phyloP scores from a whole-genome alignment of 2,797 vertebrate genomes.

The Crocodylus rhombifer region DNA sequence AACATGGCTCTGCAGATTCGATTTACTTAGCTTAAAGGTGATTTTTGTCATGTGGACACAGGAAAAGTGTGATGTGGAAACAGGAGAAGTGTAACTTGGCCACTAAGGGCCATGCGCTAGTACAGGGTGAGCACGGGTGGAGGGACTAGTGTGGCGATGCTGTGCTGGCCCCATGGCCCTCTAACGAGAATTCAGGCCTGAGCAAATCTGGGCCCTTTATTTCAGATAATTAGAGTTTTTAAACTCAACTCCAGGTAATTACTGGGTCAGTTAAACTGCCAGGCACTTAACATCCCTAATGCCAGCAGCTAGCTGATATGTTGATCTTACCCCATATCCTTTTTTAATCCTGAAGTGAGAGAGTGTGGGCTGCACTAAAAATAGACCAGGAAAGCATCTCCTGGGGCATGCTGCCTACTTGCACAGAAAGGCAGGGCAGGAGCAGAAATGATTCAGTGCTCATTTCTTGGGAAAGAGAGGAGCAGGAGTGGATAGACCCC shows the following conservation, averaged over 20 bases:
- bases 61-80: no score
- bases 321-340: background rate
- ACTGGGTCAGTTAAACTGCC: background rate
- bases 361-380: background rate
- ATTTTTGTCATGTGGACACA: no score
- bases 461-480: accelerated
- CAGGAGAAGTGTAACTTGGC: no score
- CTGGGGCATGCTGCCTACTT: background rate
- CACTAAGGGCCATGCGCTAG: no score
- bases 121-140: accelerated
- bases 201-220: accelerated
- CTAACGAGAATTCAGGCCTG: accelerated
- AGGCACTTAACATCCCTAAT: accelerated
- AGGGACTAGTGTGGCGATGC: accelerated
- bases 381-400: background rate
- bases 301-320: background rate
- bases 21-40: no score
- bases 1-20: no score
- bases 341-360: background rate
- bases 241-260: background rate
- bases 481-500: accelerated
- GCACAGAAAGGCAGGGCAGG: background rate
- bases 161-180: background rate
- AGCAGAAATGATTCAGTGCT: accelerated
- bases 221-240: accelerated